Evolutionary conservation across 2,113 vertebrate genomes (phyloP).

Genomic region (Pedetes capensis): DNA sequence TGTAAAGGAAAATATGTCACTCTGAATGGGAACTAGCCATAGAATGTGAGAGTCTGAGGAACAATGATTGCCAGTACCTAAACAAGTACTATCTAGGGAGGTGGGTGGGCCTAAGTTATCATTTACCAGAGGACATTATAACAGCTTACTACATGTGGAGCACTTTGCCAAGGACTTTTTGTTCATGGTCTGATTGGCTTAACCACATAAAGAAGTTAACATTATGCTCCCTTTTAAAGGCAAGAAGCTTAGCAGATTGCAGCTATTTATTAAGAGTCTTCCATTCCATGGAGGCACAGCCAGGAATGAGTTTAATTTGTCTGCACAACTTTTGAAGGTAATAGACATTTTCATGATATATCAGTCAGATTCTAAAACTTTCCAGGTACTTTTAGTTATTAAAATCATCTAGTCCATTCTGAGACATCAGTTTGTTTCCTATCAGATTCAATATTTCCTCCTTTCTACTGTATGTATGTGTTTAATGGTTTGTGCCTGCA

Average conservation of each 20-base stretch:
- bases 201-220: neutral
- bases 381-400: neutral
- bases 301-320: neutral
- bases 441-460: neutral
- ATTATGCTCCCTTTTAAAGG: neutral
- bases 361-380: neutral
- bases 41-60: neutral
- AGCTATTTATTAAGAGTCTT: neutral
- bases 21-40: neutral
- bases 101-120: too few species aligned
- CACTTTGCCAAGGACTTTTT: neutral
- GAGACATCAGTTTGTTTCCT: neutral
- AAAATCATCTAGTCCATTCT: neutral
- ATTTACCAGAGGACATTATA: neutral
- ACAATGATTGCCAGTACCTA: neutral
- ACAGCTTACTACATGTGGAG: neutral
- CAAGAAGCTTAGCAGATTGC: neutral
- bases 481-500: neutral
- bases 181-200: neutral
- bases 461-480: neutral
- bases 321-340: neutral
- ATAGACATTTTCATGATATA: neutral
- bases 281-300: neutral
- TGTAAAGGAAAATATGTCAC: neutral
- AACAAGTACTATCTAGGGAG: neutral